Percentiles rank a stretch among this genome's conserved stretches.
These are phyloP conservation scores for Tachina lurida DNA, from an alignment of 2,888 invertebrate species.

Conservation along the genomic window DNA sequence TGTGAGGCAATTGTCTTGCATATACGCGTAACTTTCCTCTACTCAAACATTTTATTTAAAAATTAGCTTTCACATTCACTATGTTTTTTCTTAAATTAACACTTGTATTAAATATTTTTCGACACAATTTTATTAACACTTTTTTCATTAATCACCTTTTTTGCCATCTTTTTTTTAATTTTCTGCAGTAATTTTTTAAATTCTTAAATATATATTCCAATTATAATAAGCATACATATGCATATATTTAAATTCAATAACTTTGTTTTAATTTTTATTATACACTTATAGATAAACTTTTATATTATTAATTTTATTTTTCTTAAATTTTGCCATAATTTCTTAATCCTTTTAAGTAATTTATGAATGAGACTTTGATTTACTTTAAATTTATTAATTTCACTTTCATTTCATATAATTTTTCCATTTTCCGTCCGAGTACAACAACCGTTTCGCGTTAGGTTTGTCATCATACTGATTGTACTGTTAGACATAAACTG, in stretches of 20 bases:
- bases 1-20: too few relatives aligned
- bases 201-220: too few relatives aligned
- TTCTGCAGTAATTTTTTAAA: too few relatives aligned
- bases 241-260: too few relatives aligned
- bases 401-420: constrained; percentile 6
- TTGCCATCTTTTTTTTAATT: too few relatives aligned
- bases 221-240: background rate
- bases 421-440: constrained; percentile 48
- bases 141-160: too few relatives aligned
- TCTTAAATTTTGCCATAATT: background rate
- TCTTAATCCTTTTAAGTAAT: background rate
- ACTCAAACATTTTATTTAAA: too few relatives aligned
- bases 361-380: background rate
- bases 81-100: too few relatives aligned
- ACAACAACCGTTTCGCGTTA: constrained; percentile 60
- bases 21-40: too few relatives aligned
- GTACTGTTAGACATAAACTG: constrained; percentile 42
- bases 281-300: background rate
- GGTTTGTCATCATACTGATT: constrained; percentile 62
- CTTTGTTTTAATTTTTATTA: background rate
- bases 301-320: background rate
- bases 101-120: too few relatives aligned
- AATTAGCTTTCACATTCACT: too few relatives aligned
- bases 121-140: too few relatives aligned
- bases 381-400: background rate